phyloP scores from a whole-genome alignment of 2,888 invertebrate genomes.

The Drosophila tanythrix region DNA sequence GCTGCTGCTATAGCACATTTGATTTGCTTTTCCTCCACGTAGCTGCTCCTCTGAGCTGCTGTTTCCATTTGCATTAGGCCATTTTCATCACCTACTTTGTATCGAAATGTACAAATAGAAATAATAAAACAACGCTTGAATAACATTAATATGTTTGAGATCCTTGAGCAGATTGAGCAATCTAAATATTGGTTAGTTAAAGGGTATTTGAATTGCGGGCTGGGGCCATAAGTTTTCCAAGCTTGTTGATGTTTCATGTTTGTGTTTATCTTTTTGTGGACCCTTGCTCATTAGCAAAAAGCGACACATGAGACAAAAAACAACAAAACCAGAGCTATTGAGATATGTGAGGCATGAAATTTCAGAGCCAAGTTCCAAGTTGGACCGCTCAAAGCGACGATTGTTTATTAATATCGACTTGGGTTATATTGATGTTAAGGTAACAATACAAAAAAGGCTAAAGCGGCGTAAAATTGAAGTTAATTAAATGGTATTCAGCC shows the following conservation, averaged over 20 bases:
- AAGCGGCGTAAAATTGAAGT: constrained; percentile 73
- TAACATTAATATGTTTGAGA: background rate
- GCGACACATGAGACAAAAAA: constrained; percentile 58
- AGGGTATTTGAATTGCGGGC: constrained; percentile 42
- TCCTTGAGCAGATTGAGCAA: constrained; percentile 11
- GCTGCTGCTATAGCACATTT: background rate
- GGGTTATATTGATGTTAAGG: constrained; percentile 61
- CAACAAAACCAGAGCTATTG: constrained; percentile 21
- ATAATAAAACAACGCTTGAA: background rate
- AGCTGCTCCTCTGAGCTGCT: background rate
- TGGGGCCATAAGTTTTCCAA: constrained; percentile 12
- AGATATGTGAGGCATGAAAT: constrained; percentile 46
- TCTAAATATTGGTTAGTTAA: constrained; percentile 41
- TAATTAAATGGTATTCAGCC: constrained; percentile 63
- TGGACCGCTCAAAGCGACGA: constrained; percentile 20
- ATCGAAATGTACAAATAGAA: background rate
- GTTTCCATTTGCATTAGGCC: background rate
- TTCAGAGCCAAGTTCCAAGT: constrained; percentile 31
- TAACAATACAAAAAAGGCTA: constrained; percentile 47
- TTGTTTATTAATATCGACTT: constrained; percentile 41
- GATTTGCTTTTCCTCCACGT: background rate
- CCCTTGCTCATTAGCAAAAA: constrained; percentile 63
- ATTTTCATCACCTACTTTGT: background rate
- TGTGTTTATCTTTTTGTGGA: constrained; percentile 43
- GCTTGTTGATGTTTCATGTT: constrained; percentile 50